Base-by-base conservation (phyloP, 1,140 invertebrate genomes). In the Drosophila nebulosa region DNA sequence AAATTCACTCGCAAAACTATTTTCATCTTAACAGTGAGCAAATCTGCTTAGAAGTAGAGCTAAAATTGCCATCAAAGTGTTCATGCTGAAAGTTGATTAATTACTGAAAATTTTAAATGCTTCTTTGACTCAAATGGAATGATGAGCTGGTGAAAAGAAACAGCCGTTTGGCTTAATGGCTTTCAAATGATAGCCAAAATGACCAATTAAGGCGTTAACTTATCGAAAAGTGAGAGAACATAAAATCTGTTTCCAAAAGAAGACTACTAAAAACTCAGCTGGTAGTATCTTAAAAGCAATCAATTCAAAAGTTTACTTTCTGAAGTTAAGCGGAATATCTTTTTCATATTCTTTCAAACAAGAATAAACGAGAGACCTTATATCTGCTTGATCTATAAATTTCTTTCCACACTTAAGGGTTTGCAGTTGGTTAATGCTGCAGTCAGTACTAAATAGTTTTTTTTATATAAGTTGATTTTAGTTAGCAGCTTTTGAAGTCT, bases 81-180 rank as follows among this genome's bases (percentile, higher is more conserved):
- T 16, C 39, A 14, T 21, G 39, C 16, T 46, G 39, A 16, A 18
- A 46, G 6, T 46, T 18, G 18, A 18, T 16, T 21, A 16, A 10
- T 30, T 58, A 73, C 70, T 72, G 53, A 73, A 64, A 21, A 71
- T 72, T 26, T 22, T 3, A 7, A 32, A 32, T 32, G 36, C 52
- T 18, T 53, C 14, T 30, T 55, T 30, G 0, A 14, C 24, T 52
- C 4, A 42, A 42, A 6, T 6, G 0, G n/a, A 14, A 4, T 2
- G 36, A 14, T 39, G 39, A 21, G 14, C 21, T 14, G 7, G 22
- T n/a, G 6, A 56, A 18, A 32, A 14, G 36, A 35, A 57, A 36
- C 61, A 69, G 53, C 62, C 65, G 67, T 56, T 36, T 14, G 12
- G 12, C 21, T 14, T 60, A 3, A 50, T 39, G 36, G n/a, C 4